Evolutionary conservation across 1,140 invertebrate species (phyloP).

Genomic region (Chrysoperla carnea): DNA sequence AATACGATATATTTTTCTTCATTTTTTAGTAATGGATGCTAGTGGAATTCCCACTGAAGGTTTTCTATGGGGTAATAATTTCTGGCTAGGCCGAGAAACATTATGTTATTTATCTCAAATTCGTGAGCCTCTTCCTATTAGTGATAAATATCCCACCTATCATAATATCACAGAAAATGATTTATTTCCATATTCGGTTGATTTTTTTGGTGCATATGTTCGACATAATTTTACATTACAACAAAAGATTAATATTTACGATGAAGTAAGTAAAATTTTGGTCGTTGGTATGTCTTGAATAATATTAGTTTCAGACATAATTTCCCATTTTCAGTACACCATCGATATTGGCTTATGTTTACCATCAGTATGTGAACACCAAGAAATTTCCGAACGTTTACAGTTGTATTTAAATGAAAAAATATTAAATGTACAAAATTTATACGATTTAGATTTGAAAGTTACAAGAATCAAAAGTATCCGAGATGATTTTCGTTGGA

Average conservation of each 20-base stretch:
- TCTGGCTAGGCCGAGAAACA: slow-evolving; percentile 25
- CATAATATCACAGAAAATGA: slow-evolving; percentile 19
- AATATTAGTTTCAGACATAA: no score
- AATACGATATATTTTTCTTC: no score
- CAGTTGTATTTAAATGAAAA: slow-evolving; percentile 7
- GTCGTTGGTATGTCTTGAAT: no score
- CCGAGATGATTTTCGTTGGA: slow-evolving; percentile 2
- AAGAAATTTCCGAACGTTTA: slow-evolving; percentile 9
- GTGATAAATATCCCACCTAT: slow-evolving; percentile 6
- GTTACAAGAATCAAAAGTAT: slow-evolving; percentile 9
- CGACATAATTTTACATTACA: slow-evolving; percentile 25
- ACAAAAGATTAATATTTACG: slow-evolving; percentile 16
- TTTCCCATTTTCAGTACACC: slow-evolving; percentile 10
- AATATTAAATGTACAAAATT: slow-evolving; percentile 8
- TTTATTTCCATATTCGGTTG: slow-evolving; percentile 21
- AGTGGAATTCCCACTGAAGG: slow-evolving; percentile 24
- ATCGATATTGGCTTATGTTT: slow-evolving; percentile 14
- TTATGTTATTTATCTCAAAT: slow-evolving; percentile 21
- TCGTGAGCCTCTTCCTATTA: slow-evolving; percentile 10
- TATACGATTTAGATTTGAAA: slow-evolving; percentile 9
- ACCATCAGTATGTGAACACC: slow-evolving; percentile 10
- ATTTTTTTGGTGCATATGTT: slow-evolving; percentile 22
- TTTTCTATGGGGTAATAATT: slow-evolving; percentile 28
- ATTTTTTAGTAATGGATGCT: slow-evolving; percentile 26
- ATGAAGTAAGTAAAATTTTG: slow-evolving; percentile 25